These are phyloP conservation scores for Antennarius maculatus DNA, from an alignment of 2,797 vertebrate species.

Conservation along the genomic window DNA sequence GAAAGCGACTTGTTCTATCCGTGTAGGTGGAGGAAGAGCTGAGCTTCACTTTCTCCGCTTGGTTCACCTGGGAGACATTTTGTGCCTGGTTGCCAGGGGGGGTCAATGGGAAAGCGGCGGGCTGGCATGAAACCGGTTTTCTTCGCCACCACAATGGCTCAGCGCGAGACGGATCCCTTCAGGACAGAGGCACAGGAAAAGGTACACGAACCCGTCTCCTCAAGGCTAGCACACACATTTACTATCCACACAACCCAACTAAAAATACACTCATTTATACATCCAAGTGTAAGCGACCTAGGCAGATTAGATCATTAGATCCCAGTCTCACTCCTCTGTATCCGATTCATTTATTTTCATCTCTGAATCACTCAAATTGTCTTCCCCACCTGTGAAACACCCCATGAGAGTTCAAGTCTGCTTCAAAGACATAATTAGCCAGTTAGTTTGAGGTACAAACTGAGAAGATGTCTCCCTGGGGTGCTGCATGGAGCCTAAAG, in stretches of 20 bases:
- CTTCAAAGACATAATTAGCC: constrained; percentile 51
- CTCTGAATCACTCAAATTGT: constrained; percentile 13
- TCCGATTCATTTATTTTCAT: constrained; percentile 10
- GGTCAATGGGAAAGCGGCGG: constrained; percentile 57
- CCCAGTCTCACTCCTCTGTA: neutral
- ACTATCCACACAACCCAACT: constrained; percentile 10
- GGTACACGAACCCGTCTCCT: constrained; percentile 13
- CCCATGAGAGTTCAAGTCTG: constrained; percentile 27
- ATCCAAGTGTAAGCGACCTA: neutral
- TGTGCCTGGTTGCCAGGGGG: constrained; percentile 47
- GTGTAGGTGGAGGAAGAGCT: constrained; percentile 47
- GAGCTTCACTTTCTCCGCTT: constrained; percentile 22
- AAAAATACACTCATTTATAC: constrained; percentile 12
- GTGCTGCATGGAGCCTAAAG: constrained; percentile 4
- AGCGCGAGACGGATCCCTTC: constrained; percentile 28
- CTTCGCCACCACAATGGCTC: constrained; percentile 39
- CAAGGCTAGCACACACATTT: constrained; percentile 5
- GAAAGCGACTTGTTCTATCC: constrained; percentile 33
- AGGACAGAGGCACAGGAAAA: constrained; percentile 25
- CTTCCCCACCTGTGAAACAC: constrained; percentile 15
- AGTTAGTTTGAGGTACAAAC: constrained; percentile 24
- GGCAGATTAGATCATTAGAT: constrained; percentile 9
- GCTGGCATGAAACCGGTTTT: constrained; percentile 59
- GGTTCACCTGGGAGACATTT: constrained; percentile 65
- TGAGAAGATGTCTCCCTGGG: constrained; percentile 12